Evolutionary conservation across 2,888 invertebrate species (phyloP).

Genomic region (Clusia tigrina): DNA sequence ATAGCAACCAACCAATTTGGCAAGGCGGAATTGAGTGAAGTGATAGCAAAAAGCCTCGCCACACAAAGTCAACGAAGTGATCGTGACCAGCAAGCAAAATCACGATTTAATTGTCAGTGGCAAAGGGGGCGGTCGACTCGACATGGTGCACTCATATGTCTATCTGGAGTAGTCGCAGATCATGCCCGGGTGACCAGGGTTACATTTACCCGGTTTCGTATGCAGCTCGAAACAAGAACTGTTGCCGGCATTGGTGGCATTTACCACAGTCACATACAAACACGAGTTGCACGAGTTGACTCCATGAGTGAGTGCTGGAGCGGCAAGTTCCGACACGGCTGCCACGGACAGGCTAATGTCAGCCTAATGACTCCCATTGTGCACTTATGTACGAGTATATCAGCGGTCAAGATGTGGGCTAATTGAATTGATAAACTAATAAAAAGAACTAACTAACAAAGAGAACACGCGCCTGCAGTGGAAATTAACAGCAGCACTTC

Average conservation of each 20-base stretch:
- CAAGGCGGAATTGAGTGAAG: background rate
- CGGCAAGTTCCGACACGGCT: too few relatives aligned
- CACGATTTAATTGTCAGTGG: background rate
- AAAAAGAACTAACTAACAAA: background rate
- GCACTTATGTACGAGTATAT: too few relatives aligned
- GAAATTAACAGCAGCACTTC: background rate
- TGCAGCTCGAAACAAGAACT: background rate
- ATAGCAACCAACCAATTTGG: background rate
- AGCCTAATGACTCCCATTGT: too few relatives aligned
- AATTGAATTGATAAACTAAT: background rate
- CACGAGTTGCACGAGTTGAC: too few relatives aligned
- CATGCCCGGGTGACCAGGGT: too few relatives aligned
- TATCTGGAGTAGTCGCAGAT: background rate
- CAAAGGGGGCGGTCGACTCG: background rate
- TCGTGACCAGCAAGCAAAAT: conserved; percentile 9
- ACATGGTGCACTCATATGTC: background rate
- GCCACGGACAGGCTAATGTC: background rate
- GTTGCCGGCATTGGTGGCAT: background rate
- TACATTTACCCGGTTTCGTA: background rate
- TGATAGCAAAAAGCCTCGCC: background rate
- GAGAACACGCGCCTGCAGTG: background rate
- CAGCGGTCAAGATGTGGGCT: background rate
- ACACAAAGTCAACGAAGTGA: conserved; percentile 1
- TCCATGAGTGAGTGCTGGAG: background rate
- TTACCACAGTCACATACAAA: background rate